Percentiles rank a stretch among this genome's conserved stretches.
These are phyloP conservation scores for Drosophila ogumai DNA, from an alignment of 1,140 invertebrate species.

Conservation along the genomic window DNA sequence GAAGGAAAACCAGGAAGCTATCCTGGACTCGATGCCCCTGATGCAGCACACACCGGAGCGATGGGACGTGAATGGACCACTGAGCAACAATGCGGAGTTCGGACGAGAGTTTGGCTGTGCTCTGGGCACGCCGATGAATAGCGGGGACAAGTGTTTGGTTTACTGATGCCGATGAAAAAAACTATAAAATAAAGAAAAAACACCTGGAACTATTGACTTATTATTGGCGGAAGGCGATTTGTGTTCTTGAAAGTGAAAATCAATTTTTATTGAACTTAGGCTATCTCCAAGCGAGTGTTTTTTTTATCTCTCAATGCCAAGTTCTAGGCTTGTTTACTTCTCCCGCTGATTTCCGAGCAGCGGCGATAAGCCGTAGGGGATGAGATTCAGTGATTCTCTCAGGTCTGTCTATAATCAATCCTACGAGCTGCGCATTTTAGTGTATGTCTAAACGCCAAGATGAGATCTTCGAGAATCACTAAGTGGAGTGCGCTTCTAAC, in stretches of 20 bases:
- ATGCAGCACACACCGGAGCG: no score
- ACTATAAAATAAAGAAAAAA: background rate
- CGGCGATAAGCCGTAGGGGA: slow-evolving; percentile 55
- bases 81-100: slow-evolving; percentile 72
- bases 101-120: slow-evolving; percentile 68
- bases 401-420: slow-evolving; percentile 42
- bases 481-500: slow-evolving; percentile 2
- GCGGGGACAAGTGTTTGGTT: slow-evolving; percentile 72
- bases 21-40: no score
- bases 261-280: background rate
- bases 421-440: slow-evolving; percentile 33
- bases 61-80: slow-evolving; percentile 72
- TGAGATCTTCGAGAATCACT: slow-evolving; percentile 54
- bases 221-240: background rate
- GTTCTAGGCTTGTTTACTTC: slow-evolving; percentile 70
- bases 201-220: background rate
- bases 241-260: background rate
- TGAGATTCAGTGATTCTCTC: slow-evolving; percentile 50
- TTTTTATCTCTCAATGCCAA: slow-evolving; percentile 45
- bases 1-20: no score
- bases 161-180: slow-evolving; percentile 37
- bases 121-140: slow-evolving; percentile 73
- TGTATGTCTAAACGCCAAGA: slow-evolving; percentile 57
- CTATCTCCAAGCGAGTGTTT: slow-evolving; percentile 4
- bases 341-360: slow-evolving; percentile 13